Evolutionary conservation across 2,113 vertebrate species (phyloP).

Genomic region (Oryctolagus cuniculus): mOryCun1.1 NC_091447.1:47111501-47112000

Average conservation of each 20-base stretch:
- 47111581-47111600: background rate
- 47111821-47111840: background rate
- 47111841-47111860: background rate
- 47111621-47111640: background rate
- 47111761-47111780: background rate
- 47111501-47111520: background rate
- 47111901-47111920: background rate
- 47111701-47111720: background rate
- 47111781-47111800: background rate
- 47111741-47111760: background rate
- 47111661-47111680: background rate
- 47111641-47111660: background rate
- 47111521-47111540: background rate
- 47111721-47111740: background rate
- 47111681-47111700: background rate
- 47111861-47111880: background rate
- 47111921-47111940: slow-evolving; percentile 10
- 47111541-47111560: background rate
- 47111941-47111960: background rate
- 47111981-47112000: background rate
- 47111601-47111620: background rate
- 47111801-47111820: background rate
- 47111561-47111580: background rate
- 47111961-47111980: background rate
- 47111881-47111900: slow-evolving; percentile 8